phyloP scores from a whole-genome alignment of 1,140 invertebrate species.

The Tetraneura akinire region DNA sequence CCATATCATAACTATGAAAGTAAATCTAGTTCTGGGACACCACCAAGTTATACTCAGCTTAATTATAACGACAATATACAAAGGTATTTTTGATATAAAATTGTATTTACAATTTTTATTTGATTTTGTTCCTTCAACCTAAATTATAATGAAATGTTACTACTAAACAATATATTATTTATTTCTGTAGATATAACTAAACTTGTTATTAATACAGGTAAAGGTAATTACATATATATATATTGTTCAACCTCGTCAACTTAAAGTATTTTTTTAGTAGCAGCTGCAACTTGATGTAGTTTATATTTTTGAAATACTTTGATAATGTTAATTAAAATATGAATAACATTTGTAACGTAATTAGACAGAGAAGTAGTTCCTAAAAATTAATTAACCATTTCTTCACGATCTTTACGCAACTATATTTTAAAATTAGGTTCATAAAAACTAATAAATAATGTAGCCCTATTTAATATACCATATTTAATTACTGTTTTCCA shows the following conservation, averaged over 20 bases:
- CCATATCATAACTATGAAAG: constrained; percentile 82
- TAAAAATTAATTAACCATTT: background rate
- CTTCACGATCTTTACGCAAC: background rate
- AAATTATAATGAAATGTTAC: background rate
- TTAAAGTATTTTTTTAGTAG: background rate
- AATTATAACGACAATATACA: constrained; percentile 86
- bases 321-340: background rate
- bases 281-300: background rate
- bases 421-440: background rate
- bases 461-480: background rate
- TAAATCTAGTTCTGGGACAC: constrained; percentile 79
- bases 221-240: background rate
- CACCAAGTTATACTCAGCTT: constrained; percentile 80
- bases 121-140: constrained; percentile 16
- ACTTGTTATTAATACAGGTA: background rate
- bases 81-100: constrained; percentile 57
- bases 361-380: background rate
- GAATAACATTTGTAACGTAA: background rate
- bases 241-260: background rate
- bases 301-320: background rate
- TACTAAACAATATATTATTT: background rate
- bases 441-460: background rate
- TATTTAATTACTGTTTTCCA: too few species aligned
- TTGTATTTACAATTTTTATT: background rate
- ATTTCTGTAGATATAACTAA: background rate